Evolutionary conservation across 2,113 vertebrate species (phyloP).

Genomic region (Etheostoma spectabile): DNA sequence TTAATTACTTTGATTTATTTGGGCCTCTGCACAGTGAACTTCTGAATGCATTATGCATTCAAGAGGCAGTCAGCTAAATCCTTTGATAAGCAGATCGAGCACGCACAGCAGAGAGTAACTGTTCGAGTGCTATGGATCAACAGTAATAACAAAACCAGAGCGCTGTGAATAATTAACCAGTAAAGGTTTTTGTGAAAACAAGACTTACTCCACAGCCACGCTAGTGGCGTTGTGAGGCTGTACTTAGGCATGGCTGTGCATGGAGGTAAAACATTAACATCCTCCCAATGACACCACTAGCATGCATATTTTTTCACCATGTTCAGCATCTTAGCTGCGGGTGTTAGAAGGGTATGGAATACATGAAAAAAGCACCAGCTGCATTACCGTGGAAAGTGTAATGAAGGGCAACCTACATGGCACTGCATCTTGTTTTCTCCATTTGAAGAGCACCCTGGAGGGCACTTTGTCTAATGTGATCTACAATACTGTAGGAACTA

Average conservation of each 20-base stretch:
- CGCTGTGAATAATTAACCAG: conserved; percentile 47
- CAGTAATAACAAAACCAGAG: conserved; percentile 49
- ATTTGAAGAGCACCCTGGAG: too few relatives aligned
- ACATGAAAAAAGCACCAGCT: too few relatives aligned
- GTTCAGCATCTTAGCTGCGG: background rate
- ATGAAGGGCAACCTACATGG: too few relatives aligned
- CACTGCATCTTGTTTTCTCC: too few relatives aligned
- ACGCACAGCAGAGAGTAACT: conserved; percentile 30
- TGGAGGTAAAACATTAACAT: background rate
- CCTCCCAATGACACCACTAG: background rate
- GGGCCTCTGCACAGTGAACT: conserved; percentile 58
- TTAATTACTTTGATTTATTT: conserved; percentile 81
- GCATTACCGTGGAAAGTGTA: too few relatives aligned
- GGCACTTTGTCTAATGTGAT: too few relatives aligned
- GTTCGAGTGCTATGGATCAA: conserved; percentile 54
- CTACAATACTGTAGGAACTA: too few relatives aligned
- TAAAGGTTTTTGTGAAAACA: background rate
- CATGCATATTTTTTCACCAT: background rate
- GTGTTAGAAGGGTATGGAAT: background rate
- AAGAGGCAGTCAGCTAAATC: conserved; percentile 60
- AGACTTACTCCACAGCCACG: background rate
- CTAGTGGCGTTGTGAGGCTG: background rate
- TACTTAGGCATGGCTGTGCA: too few relatives aligned
- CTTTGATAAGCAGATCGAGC: conserved; percentile 53
- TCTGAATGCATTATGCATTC: conserved; percentile 56